These are phyloP conservation scores for Mastigias papua DNA, from an alignment of 30 jellyfish, hydroid and myxozoan genomes.

Conservation along the genomic window DNA sequence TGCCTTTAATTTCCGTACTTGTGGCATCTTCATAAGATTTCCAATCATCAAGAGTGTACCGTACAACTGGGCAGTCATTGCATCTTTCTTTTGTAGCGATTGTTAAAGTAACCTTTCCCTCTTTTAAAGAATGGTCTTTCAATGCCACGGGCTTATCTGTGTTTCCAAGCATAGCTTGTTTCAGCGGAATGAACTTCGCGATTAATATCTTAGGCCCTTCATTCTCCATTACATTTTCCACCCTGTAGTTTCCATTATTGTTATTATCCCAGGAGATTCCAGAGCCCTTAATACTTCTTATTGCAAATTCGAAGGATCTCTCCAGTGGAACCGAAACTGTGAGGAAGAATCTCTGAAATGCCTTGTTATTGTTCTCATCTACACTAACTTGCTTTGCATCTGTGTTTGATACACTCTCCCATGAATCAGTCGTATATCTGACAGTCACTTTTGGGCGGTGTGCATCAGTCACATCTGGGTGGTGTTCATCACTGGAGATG, in stretches of 20 bases:
- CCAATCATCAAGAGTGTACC: conserved; percentile 76
- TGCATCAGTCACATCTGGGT: background rate
- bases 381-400: conserved; percentile 11
- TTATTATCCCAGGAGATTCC: conserved; percentile 85
- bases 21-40: conserved; percentile 39
- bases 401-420: conserved; percentile 17
- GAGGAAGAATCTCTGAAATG: background rate
- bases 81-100: conserved; percentile 5
- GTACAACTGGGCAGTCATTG: conserved; percentile 14
- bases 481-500: background rate
- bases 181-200: background rate
- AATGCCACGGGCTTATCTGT: background rate
- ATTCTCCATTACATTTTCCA: background rate
- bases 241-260: conserved; percentile 32
- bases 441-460: conserved; percentile 23
- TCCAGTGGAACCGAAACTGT: conserved; percentile 26
- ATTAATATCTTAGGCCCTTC: background rate
- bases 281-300: conserved; percentile 24
- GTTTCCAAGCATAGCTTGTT: background rate
- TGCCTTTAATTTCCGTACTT: background rate
- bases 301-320: conserved; percentile 55
- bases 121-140: background rate
- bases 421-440: conserved; percentile 29
- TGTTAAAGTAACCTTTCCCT: conserved; percentile 11
- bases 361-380: background rate